A percentile compares a stretch with the other conserved stretches of the same genome.
These are phyloP conservation scores for Drosophila ficusphila DNA, from an alignment of 1,140 invertebrate species.

Conservation along the genomic window DNA sequence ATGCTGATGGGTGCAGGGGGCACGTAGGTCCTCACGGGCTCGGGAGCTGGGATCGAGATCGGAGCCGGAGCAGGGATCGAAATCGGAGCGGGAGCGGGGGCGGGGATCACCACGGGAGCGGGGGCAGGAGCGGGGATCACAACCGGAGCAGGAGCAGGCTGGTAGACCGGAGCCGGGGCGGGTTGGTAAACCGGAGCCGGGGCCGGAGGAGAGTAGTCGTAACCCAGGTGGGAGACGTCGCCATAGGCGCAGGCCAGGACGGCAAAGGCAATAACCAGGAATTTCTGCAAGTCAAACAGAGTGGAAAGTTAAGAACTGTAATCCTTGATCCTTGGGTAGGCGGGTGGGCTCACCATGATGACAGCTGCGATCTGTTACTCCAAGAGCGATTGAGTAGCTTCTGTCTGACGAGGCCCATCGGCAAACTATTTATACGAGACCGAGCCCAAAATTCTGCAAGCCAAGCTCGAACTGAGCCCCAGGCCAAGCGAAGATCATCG, in stretches of 20 bases:
- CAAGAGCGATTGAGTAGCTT: slow-evolving; percentile 60
- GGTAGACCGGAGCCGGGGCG: slow-evolving; percentile 24
- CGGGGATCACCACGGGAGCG: not conserved
- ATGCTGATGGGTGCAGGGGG: slow-evolving; percentile 14
- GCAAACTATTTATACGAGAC: slow-evolving; percentile 60
- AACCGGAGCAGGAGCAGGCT: slow-evolving; percentile 42
- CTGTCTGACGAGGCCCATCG: slow-evolving; percentile 36
- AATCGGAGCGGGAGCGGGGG: slow-evolving; percentile 10
- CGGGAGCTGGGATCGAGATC: slow-evolving; percentile 22
- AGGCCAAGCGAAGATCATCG: slow-evolving; percentile 14
- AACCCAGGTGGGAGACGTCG: slow-evolving; percentile 72
- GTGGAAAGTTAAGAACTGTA: not conserved
- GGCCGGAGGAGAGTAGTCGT: slow-evolving; percentile 58
- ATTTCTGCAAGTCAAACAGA: slow-evolving; percentile 51
- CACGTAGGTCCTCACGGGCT: slow-evolving; percentile 20
- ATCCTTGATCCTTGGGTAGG: slow-evolving; percentile 12
- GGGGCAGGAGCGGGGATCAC: no score
- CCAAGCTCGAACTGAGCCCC: slow-evolving; percentile 30
- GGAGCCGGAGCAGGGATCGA: slow-evolving; percentile 20
- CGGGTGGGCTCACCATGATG: slow-evolving; percentile 54
- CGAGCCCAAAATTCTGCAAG: slow-evolving; percentile 37
- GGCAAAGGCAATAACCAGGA: slow-evolving; percentile 69
- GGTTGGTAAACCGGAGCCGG: slow-evolving; percentile 34
- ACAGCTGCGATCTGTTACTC: slow-evolving; percentile 47
- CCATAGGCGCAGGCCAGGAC: slow-evolving; percentile 72